phyloP scores from a whole-genome alignment of 2,113 vertebrate species.

The Spheniscus mendiculus region DNA sequence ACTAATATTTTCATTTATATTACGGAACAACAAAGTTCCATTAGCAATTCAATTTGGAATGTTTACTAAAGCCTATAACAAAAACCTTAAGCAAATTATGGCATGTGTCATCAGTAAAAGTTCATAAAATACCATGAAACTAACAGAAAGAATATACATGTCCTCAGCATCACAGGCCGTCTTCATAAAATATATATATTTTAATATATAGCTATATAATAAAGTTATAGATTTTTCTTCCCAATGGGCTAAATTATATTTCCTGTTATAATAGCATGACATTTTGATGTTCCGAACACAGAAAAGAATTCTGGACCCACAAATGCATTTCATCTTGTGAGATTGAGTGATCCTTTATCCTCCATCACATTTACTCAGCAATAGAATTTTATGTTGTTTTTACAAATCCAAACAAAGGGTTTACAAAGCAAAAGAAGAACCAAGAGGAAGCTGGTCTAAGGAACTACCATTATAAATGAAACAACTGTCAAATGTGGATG shows the following conservation, averaged over 20 bases:
- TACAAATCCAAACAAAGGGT: background rate
- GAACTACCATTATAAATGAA: background rate
- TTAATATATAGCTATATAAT: background rate
- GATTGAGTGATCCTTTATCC: background rate
- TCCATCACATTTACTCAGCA: background rate
- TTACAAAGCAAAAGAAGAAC: background rate
- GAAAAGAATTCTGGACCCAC: background rate
- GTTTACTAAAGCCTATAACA: background rate
- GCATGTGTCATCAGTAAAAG: background rate
- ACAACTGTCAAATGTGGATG: background rate
- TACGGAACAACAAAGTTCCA: background rate
- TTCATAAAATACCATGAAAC: background rate
- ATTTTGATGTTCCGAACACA: background rate
- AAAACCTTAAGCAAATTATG: background rate
- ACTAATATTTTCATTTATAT: background rate
- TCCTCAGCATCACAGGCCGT: background rate
- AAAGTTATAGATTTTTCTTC: background rate
- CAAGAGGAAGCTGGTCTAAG: background rate
- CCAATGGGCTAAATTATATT: background rate
- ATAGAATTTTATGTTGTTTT: background rate
- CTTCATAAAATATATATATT: background rate
- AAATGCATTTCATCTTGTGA: background rate
- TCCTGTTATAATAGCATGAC: background rate
- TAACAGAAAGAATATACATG: background rate
- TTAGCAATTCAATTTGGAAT: slow-evolving; percentile 21